A percentile compares a stretch with the other conserved stretches of the same genome.
phyloP scores from a whole-genome alignment of 1,140 invertebrate species.

The Brachionus sp. region DNA sequence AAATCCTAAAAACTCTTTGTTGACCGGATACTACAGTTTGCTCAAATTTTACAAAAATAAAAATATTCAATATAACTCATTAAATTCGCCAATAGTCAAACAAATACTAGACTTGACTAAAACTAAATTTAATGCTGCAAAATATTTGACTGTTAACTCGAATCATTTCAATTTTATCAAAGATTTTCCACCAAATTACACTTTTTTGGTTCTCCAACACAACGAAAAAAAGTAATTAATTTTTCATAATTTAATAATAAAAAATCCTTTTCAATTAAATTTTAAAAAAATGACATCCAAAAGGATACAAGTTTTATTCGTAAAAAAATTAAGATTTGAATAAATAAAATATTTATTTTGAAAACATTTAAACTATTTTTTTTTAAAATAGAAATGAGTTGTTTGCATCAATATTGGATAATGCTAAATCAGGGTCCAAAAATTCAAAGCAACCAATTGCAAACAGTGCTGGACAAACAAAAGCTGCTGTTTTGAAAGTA shows the following conservation, averaged over 20 bases:
- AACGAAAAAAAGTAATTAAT: conserved; percentile 32
- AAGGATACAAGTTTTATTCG: too few relatives aligned
- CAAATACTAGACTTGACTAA: conserved; percentile 27
- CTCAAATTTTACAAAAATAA: neutral
- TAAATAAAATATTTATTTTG: neutral
- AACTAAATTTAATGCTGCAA: conserved; percentile 27
- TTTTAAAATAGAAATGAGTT: conserved; percentile 11
- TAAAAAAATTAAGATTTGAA: too few relatives aligned
- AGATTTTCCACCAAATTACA: conserved; percentile 36
- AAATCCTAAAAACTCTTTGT: conserved; percentile 22
- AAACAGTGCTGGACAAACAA: neutral
- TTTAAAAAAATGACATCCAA: too few relatives aligned
- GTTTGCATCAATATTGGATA: conserved; percentile 19
- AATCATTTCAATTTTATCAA: conserved; percentile 26
- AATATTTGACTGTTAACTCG: neutral
- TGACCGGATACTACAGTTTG: conserved; percentile 19
- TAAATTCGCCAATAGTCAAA: conserved; percentile 12
- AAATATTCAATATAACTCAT: neutral
- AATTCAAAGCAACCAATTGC: conserved; percentile 1
- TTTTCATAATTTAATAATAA: neutral
- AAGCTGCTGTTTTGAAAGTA: neutral
- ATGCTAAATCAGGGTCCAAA: neutral
- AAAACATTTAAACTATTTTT: too few relatives aligned
- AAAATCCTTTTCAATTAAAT: too few relatives aligned
- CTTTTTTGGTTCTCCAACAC: conserved; percentile 11